phyloP scores from a whole-genome alignment of 2,113 vertebrate genomes.

The Petaurus breviceps region DNA sequence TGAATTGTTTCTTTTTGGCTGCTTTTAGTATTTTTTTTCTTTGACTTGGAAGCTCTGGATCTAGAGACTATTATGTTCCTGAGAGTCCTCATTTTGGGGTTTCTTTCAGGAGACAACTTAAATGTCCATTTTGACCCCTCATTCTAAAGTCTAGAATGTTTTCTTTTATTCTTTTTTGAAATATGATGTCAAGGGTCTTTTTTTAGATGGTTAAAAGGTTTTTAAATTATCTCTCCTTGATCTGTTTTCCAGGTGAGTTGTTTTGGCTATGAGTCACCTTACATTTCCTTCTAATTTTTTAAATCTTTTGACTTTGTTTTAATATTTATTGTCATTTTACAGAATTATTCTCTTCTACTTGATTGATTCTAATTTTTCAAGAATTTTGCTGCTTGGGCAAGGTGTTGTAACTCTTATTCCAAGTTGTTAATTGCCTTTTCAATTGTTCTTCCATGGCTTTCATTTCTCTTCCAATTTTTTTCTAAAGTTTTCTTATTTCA shows the following conservation, averaged over 20 bases:
- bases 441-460: neutral
- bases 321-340: neutral
- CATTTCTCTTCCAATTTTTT: neutral
- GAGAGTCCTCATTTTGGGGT: neutral
- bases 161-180: neutral
- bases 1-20: neutral
- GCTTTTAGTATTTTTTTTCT: neutral
- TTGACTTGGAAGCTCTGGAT: neutral
- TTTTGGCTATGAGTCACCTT: neutral
- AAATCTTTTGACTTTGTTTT: neutral
- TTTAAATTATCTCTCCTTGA: neutral
- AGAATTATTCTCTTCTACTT: neutral
- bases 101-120: neutral
- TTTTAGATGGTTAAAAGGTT: neutral
- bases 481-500: neutral
- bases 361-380: neutral
- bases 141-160: neutral
- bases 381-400: neutral
- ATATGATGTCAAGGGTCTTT: neutral
- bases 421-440: neutral
- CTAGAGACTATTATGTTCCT: neutral
- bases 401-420: neutral
- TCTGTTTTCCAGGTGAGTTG: neutral
- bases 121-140: neutral
- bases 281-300: neutral